phyloP scores from a whole-genome alignment of 2,113 vertebrate genomes.

The Macquaria ambigua region DNA sequence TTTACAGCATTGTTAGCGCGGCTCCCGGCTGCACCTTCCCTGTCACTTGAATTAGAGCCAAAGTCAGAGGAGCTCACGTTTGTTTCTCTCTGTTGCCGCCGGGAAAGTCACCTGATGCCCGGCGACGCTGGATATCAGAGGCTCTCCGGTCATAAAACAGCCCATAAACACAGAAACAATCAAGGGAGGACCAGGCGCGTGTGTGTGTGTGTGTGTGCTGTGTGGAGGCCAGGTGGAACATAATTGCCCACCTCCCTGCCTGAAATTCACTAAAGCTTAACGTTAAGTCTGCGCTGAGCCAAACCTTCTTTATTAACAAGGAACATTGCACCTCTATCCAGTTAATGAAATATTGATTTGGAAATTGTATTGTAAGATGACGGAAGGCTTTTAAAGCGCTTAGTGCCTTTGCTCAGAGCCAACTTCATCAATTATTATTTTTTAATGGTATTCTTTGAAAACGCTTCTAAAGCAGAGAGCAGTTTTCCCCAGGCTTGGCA shows the following conservation, averaged over 20 bases:
- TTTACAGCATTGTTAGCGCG: conserved; percentile 7
- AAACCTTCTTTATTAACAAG: conserved; percentile 72
- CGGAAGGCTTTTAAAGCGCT: conserved; percentile 76
- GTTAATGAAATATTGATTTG: conserved; percentile 86
- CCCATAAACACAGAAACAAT: conserved; percentile 66
- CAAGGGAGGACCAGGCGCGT: conserved; percentile 16
- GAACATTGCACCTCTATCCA: conserved; percentile 74
- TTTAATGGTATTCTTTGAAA: conserved; percentile 70
- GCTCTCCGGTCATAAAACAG: conserved; percentile 46
- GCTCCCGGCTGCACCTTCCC: not conserved
- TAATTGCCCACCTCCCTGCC: conserved; percentile 32
- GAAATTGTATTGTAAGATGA: conserved; percentile 78
- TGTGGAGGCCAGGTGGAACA: conserved; percentile 41
- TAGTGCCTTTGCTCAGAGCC: conserved; percentile 71
- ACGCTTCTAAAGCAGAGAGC: conserved; percentile 51
- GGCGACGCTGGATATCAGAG: conserved; percentile 15
- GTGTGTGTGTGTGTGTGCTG: conserved; percentile 10
- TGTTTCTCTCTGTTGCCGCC: conserved; percentile 22
- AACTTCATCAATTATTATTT: conserved; percentile 77
- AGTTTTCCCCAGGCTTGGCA: conserved; percentile 32
- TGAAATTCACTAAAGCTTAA: conserved; percentile 50
- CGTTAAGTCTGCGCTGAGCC: conserved; percentile 55
- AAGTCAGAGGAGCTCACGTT: conserved; percentile 17
- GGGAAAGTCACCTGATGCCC: conserved; percentile 43
- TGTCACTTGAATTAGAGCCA: conserved; percentile 7